A percentile compares a stretch with the other conserved stretches of the same genome.
Evolutionary conservation across 1,140 invertebrate species (phyloP).

Genomic region (Meloidogyne floridensis): DNA sequence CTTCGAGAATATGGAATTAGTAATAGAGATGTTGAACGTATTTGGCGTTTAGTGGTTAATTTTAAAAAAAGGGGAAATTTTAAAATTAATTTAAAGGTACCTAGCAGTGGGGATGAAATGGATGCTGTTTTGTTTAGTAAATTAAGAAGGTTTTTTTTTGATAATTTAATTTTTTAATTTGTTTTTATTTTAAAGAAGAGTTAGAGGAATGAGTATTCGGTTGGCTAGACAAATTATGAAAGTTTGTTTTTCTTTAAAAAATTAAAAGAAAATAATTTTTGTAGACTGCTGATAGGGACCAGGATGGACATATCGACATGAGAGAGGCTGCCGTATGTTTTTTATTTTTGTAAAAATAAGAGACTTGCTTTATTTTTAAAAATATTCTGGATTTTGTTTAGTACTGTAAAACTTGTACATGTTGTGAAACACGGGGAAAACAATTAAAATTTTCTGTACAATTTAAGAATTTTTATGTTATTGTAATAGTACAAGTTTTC

Average conservation of each 20-base stretch:
- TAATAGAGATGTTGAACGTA: conserved; percentile 63
- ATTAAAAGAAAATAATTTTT: conserved; percentile 30
- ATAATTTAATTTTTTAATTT: conserved; percentile 12
- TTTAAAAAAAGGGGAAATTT: neutral
- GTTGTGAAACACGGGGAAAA: no score
- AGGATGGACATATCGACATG: conserved; percentile 63
- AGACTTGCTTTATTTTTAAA: neutral
- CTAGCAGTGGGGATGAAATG: conserved; percentile 52
- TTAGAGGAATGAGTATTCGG: conserved; percentile 64
- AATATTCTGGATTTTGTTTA: neutral
- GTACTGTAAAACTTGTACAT: no score
- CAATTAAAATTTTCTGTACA: no score
- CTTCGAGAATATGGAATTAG: conserved; percentile 64
- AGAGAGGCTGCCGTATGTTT: conserved; percentile 50
- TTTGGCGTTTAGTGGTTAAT: conserved; percentile 56
- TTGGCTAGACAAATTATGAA: conserved; percentile 65
- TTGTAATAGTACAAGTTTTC: no score
- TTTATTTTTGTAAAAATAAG: neutral
- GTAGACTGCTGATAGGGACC: conserved; percentile 57
- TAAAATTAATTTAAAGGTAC: conserved; percentile 19
- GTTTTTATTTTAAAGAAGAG: conserved; percentile 31
- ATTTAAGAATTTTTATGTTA: no score
- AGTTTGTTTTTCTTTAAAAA: conserved; percentile 35
- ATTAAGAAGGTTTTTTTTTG: conserved; percentile 30
- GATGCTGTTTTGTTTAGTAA: conserved; percentile 60